Base-by-base conservation (phyloP, 2,113 vertebrate species). In the Scytalopus superciliaris region DNA sequence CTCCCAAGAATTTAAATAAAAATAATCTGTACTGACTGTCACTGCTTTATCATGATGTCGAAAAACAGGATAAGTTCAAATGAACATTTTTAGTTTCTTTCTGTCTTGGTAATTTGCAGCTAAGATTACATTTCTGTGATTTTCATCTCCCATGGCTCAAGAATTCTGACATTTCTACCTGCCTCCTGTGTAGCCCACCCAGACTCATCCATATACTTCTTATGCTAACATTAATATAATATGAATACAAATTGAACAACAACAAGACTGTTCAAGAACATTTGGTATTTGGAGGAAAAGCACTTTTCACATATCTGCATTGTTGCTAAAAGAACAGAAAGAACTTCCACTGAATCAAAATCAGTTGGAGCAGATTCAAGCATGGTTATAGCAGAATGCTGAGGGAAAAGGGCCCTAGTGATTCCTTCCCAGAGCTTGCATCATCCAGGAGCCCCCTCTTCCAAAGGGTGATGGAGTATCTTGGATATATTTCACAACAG, bases 1-100 rank as follows among this genome's bases (percentile, higher is more conserved):
- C 90, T 93, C 35, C 37, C 23, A 89, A 95, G 79, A 93, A 92
- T 91, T 95, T 93, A 91, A 96, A 94, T 94, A 78, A 92, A 96
- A 91, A 92, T 80, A 87, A 67, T 84, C 70, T 83, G 8, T 73
- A 56, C 37, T 87, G 67, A 53, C 77, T 96, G 81, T 95, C 74
- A 56, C 66, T 87, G 64, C 81, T 94, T 94, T 94, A 79, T 64
- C 11, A 10, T 60, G 87, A 68, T 89, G 72, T 79, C 92, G 66
- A 62, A 47, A 89, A 96, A 96, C 91, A 95, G 57, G 53, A 27
- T 95, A 86, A 88, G 69, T 86, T 89, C 81, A 96, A 86, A 81
- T 85, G 78, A 95, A 82, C 88, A 70, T 83, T 96, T 96, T 84
- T 86, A 67, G 60, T 87, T 94, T 89, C 40, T 91, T 86, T 94